Evolutionary conservation across 2,113 vertebrate species (phyloP).

Genomic region (Lampris megalopsis): DNA sequence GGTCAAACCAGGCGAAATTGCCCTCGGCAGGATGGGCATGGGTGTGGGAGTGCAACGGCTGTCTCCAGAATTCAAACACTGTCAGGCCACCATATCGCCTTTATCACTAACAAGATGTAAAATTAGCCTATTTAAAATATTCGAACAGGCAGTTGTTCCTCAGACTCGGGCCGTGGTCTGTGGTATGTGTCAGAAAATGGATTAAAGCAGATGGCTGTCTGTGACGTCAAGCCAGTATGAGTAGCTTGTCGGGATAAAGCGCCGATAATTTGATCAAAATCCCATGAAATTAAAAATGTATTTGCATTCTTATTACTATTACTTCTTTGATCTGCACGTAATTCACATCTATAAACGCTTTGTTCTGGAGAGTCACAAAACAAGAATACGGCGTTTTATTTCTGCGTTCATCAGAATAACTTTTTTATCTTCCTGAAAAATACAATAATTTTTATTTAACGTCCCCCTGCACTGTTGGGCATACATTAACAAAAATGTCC

Average conservation of each 20-base stretch:
- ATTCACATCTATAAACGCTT: too few species aligned
- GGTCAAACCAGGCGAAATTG: slow-evolving; percentile 62
- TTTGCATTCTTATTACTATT: background rate
- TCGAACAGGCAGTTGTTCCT: slow-evolving; percentile 49
- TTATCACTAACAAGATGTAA: slow-evolving; percentile 65
- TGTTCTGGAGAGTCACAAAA: too few species aligned
- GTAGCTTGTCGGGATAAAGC: slow-evolving; percentile 71
- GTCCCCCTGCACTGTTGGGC: too few species aligned
- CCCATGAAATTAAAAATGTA: too few species aligned
- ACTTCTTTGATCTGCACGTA: too few species aligned
- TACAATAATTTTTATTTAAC: too few species aligned
- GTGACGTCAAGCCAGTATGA: slow-evolving; percentile 71
- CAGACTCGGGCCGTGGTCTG: slow-evolving; percentile 50
- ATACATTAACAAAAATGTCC: too few species aligned
- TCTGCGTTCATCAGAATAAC: too few species aligned
- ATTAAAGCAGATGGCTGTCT: slow-evolving; percentile 73
- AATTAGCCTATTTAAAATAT: slow-evolving; percentile 59
- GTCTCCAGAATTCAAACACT: slow-evolving; percentile 50
- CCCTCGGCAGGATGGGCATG: slow-evolving; percentile 52
- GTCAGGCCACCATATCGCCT: slow-evolving; percentile 48
- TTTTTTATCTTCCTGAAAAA: too few species aligned
- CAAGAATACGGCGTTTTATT: too few species aligned
- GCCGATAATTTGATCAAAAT: slow-evolving; percentile 41
- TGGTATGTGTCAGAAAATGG: slow-evolving; percentile 70
- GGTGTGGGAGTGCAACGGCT: slow-evolving; percentile 51